Evolutionary conservation across 2,888 invertebrate species (phyloP), one percentile per base, ranked within the genome.

Genomic region (Eupithecia centaureata): DNA sequence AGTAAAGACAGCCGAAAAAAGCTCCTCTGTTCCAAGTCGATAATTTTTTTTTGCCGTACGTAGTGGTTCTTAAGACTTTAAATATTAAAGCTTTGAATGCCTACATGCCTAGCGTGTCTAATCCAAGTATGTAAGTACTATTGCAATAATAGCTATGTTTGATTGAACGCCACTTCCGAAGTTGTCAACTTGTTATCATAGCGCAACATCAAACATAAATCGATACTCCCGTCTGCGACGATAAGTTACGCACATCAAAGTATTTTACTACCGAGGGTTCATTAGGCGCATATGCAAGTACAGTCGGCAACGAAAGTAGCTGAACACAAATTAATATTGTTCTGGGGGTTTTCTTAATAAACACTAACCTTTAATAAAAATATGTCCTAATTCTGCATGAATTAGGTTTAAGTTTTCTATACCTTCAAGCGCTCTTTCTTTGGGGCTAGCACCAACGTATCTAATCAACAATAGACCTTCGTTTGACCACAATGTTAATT

Each of bases 211-310:
- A 64, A 64, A 64, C 68, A 68, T 67, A 22, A 62, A 22, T 68
- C 68, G 68, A 64, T 68, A 64, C 62, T 58, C 32, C 63, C 61
- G 64, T 64, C 64, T 64, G 51, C 28, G n/a, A 35, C 47, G 54
- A 30, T 59, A 67, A 60, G 60, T 27, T 28, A 67, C 33, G 63
- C 51, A 47, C 64, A 35, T 61, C 61, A 61, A 56, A 61, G 30
- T 30, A 56, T 47, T n/a, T 28, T 30, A 30, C 56, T 30, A 18
- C 25, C 28, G 18, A 32, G 32, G n/a, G 47, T 47, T 47, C 10
- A 47, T 47, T 47, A 47, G 22, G 22, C 47, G 12, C 22, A 47
- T 18, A 42, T n/a, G n/a, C n/a, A n/a, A 4, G 47, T 47, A 47
- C 22, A 47, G 47, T 47, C 47, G 22, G 47, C 47, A 47, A 3